Percentiles rank a stretch among this genome's conserved stretches.
These are phyloP conservation scores for Carcharodon carcharias DNA, from an alignment of 2,797 vertebrate genomes.

Conservation along the genomic window DNA sequence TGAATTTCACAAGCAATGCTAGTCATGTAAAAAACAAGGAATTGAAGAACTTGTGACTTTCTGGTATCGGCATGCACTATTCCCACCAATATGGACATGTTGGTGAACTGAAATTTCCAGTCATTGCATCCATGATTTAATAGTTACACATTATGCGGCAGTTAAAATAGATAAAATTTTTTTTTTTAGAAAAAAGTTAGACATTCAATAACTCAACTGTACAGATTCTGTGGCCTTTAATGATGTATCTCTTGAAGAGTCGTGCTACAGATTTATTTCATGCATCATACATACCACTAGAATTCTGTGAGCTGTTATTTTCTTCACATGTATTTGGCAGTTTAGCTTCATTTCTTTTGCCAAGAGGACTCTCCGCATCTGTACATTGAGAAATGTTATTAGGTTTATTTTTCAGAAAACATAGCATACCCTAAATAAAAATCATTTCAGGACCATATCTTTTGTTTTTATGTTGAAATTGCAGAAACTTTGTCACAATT, in stretches of 20 bases:
- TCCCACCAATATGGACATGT: background rate
- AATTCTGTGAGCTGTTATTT: conserved; percentile 89
- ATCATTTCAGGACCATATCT: background rate
- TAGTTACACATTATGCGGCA: background rate
- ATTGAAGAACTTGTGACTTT: background rate
- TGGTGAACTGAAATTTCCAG: background rate
- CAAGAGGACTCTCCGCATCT: conserved; percentile 76
- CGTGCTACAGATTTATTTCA: background rate
- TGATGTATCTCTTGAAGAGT: background rate
- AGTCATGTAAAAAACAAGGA: background rate
- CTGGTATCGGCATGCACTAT: background rate
- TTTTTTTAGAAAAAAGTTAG: background rate
- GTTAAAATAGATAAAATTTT: background rate
- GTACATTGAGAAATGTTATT: conserved; percentile 6
- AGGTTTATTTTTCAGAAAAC: background rate
- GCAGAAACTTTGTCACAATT: background rate
- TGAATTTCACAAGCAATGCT: background rate
- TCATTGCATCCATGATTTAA: background rate
- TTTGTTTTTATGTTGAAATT: background rate
- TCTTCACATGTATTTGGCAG: conserved; percentile 85
- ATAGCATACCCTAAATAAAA: background rate
- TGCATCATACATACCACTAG: conserved; percentile 74
- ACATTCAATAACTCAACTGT: background rate
- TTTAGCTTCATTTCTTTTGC: conserved; percentile 82
- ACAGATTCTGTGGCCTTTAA: background rate